Percentiles rank a stretch among this genome's conserved stretches.
Conservation (phyloP, 2,797 vertebrate species). For the Furcifer pardalis region DNA sequence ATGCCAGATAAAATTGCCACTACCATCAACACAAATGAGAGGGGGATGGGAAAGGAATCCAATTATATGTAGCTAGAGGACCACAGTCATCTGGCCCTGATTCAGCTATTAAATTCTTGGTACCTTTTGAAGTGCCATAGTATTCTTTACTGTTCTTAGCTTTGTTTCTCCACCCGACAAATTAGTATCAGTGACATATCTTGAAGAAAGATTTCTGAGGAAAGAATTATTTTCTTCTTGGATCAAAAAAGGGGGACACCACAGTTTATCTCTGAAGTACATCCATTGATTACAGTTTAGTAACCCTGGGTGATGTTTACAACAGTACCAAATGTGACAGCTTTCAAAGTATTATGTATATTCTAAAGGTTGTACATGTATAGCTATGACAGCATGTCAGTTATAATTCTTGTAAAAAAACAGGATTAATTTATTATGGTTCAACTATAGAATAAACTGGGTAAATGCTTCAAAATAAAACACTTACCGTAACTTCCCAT, state of each 20-base stretch:
- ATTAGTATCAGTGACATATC: background rate
- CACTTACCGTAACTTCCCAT: conserved; percentile 75
- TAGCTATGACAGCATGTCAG: conserved; percentile 81
- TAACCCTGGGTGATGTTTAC: conserved; percentile 79
- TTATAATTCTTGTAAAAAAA: conserved; percentile 79
- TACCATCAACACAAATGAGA: too few species aligned
- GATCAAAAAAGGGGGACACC: conserved; percentile 56
- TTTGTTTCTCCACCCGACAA: background rate
- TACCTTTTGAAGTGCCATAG: too few species aligned
- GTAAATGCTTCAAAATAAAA: conserved; percentile 71
- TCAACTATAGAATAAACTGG: conserved; percentile 76
- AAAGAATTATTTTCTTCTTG: conserved; percentile 62
- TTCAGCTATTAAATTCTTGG: too few species aligned
- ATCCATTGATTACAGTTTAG: conserved; percentile 73
- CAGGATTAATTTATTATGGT: conserved; percentile 80
- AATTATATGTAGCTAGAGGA: background rate
- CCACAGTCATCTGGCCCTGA: too few species aligned
- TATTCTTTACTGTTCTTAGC: too few species aligned
- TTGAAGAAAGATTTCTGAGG: conserved; percentile 41
- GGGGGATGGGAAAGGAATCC: too few species aligned
- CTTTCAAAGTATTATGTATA: conserved; percentile 80
- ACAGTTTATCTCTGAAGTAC: conserved; percentile 53
- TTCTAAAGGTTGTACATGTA: conserved; percentile 73
- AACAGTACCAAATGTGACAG: conserved; percentile 77
- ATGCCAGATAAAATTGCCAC: too few species aligned